Conservation (phyloP, 2,888 invertebrate genomes). For the Mycalesis mineus region DNA sequence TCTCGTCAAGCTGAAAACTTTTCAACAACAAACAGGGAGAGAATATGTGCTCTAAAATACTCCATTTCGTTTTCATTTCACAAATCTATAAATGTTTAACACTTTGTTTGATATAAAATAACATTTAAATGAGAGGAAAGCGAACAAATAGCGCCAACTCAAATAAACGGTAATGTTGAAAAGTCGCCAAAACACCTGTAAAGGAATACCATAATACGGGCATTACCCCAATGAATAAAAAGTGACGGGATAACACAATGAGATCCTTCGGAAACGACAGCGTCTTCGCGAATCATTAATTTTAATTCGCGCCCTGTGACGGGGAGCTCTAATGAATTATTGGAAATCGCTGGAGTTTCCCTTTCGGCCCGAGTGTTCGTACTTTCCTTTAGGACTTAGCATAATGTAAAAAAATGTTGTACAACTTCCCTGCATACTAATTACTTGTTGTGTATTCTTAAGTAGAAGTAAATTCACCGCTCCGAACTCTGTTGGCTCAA, state of each 20-base stretch:
- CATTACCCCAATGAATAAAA: constrained; percentile 68
- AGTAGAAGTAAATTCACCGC: constrained; percentile 60
- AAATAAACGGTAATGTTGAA: constrained; percentile 36
- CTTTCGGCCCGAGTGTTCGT: constrained; percentile 52
- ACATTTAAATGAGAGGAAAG: background rate
- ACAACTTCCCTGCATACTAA: constrained; percentile 73
- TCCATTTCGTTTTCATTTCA: background rate
- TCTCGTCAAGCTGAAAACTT: no score
- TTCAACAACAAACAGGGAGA: no score
- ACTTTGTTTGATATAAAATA: background rate
- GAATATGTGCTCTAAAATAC: no score
- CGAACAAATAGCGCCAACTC: constrained; percentile 16
- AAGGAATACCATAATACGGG: constrained; percentile 49
- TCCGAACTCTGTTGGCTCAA: constrained; percentile 56
- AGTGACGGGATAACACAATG: constrained; percentile 67
- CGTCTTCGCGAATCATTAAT: constrained; percentile 75
- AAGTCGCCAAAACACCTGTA: constrained; percentile 62
- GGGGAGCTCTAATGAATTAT: constrained; percentile 74
- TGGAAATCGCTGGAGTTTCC: constrained; percentile 69
- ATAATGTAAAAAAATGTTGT: constrained; percentile 76
- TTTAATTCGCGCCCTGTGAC: constrained; percentile 76
- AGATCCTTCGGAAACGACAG: constrained; percentile 59
- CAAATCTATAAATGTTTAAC: background rate
- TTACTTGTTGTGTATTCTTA: constrained; percentile 71
- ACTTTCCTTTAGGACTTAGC: constrained; percentile 72